phyloP scores from a whole-genome alignment of 2,888 invertebrate species.

The Scaptodrosophila latifasciaeformis region DNA sequence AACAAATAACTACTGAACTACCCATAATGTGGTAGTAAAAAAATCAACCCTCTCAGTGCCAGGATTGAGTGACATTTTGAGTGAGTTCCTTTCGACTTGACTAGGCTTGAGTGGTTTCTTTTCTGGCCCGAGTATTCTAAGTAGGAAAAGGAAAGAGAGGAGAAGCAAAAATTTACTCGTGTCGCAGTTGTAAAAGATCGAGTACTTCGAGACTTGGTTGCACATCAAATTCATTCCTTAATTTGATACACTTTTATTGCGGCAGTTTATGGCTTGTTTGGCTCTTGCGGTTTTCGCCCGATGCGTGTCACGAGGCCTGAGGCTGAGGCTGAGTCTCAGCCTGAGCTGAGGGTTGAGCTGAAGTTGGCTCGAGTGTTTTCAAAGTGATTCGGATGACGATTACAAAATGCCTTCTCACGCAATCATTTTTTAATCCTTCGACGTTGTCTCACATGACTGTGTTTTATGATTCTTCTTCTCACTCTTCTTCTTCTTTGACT shows the following conservation, averaged over 20 bases:
- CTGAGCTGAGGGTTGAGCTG: neutral
- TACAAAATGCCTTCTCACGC: constrained; percentile 70
- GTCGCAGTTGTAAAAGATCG: constrained; percentile 20
- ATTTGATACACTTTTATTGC: constrained; percentile 67
- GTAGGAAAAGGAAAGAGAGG: too few species aligned
- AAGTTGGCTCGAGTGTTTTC: constrained; percentile 22
- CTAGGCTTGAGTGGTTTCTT: too few species aligned
- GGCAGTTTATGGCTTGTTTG: constrained; percentile 65
- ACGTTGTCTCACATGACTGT: constrained; percentile 44
- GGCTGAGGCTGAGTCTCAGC: constrained; percentile 1
- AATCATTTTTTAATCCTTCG: constrained; percentile 66
- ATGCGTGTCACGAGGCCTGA: constrained; percentile 7
- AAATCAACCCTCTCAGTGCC: too few species aligned
- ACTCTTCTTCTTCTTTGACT: constrained; percentile 8
- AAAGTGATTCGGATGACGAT: constrained; percentile 61
- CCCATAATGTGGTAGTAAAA: too few species aligned
- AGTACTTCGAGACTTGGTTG: constrained; percentile 6
- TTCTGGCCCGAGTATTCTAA: too few species aligned
- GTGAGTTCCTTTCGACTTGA: too few species aligned
- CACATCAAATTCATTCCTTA: constrained; percentile 53
- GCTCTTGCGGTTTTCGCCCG: constrained; percentile 44
- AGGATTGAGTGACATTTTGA: too few species aligned
- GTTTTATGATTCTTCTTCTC: constrained; percentile 38
- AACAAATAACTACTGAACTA: too few species aligned
- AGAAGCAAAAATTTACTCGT: constrained; percentile 11